phyloP scores from a whole-genome alignment of 2,797 vertebrate species.

The Glossophaga mutica region DNA sequence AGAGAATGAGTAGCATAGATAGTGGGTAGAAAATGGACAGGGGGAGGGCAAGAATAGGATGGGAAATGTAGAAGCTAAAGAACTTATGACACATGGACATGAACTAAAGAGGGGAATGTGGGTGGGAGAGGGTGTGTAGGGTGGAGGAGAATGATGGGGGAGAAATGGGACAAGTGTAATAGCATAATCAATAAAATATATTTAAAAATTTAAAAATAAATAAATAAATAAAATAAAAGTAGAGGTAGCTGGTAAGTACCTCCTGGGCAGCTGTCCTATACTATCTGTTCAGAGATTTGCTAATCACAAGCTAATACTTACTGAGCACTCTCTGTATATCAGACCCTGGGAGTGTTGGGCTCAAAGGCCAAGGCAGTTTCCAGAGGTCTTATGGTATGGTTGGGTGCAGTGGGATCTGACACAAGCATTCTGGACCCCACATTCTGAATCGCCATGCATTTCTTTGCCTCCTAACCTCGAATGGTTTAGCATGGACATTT shows the following conservation, averaged over 20 bases:
- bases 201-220: no score
- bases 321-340: not conserved
- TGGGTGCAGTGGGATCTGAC: not conserved
- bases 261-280: not conserved
- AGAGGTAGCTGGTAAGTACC: not conserved
- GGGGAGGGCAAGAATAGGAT: no score
- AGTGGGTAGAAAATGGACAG: no score
- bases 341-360: not conserved
- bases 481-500: not conserved
- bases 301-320: not conserved
- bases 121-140: no score
- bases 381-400: fast-evolving
- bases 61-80: no score
- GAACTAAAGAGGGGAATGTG: no score
- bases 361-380: not conserved
- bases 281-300: not conserved
- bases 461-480: not conserved
- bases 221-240: no score
- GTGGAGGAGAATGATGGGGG: no score
- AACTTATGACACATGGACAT: no score
- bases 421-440: not conserved
- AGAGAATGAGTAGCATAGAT: no score
- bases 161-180: no score
- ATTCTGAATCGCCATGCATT: not conserved
- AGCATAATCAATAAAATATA: no score